Percentiles rank a stretch among this genome's conserved stretches.
Evolutionary conservation across 2,797 vertebrate genomes (phyloP).

Genomic region (Geotrypetes seraphini): DNA sequence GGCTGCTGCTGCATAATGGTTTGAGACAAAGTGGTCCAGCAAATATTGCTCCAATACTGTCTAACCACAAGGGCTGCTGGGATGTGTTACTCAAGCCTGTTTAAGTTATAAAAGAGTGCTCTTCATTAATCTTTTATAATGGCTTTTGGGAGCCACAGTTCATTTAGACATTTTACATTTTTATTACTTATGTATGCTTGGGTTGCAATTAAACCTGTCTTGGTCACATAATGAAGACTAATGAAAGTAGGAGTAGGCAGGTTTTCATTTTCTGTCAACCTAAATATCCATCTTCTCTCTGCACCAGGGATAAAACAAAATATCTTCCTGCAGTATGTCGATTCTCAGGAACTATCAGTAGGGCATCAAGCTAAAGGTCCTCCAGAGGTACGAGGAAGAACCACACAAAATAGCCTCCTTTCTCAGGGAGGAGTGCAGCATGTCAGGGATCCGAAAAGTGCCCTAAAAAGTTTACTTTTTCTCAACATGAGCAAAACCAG

Average conservation of each 20-base stretch:
- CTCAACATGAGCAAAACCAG: conserved; percentile 8
- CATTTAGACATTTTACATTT: conserved; percentile 43
- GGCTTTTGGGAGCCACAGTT: conserved; percentile 42
- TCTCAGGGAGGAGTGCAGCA: not conserved
- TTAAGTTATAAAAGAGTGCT: conserved; percentile 39
- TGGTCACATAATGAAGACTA: conserved; percentile 45
- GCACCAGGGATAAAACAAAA: not conserved
- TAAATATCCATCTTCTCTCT: conserved; percentile 26
- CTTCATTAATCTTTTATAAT: conserved; percentile 71
- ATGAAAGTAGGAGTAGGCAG: conserved; percentile 30
- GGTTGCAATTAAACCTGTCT: conserved; percentile 41
- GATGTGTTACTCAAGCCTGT: conserved; percentile 32
- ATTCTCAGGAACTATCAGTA: not conserved
- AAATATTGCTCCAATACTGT: conserved; percentile 51
- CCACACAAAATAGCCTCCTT: not conserved
- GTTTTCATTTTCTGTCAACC: conserved; percentile 38
- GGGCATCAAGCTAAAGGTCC: conserved; percentile 3
- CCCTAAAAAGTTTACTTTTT: conserved; percentile 1
- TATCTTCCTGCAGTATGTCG: not conserved
- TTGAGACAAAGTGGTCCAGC: conserved; percentile 28
- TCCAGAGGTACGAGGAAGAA: not conserved
- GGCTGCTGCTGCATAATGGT: conserved; percentile 19
- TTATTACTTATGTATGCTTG: conserved; percentile 41
- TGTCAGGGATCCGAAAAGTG: not conserved
- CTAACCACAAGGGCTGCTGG: conserved; percentile 59